phyloP scores from a whole-genome alignment of 1,140 invertebrate species.

The Brachystomella parvula region DNA sequence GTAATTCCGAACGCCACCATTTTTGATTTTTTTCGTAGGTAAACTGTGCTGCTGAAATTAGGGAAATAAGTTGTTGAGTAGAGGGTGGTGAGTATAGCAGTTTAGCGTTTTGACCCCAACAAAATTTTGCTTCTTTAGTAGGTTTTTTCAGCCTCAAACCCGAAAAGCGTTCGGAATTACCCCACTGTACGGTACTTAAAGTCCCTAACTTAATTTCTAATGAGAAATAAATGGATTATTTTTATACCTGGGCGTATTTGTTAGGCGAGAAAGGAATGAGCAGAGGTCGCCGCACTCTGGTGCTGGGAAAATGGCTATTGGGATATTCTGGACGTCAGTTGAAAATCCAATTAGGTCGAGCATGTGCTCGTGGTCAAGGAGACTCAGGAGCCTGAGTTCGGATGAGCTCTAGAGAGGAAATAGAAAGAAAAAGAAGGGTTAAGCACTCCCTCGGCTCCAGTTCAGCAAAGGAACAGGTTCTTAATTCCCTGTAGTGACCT shows the following conservation, averaged over 20 bases:
- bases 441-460: constrained; percentile 9
- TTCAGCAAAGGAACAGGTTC: background rate
- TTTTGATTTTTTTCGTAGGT: too few relatives aligned
- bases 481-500: constrained; percentile 8
- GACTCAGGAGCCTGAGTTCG: constrained; percentile 35
- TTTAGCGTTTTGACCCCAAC: too few relatives aligned
- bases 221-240: background rate
- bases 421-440: constrained; percentile 5
- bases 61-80: too few relatives aligned
- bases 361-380: constrained; percentile 36
- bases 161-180: too few relatives aligned
- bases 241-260: constrained; percentile 36
- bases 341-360: constrained; percentile 31
- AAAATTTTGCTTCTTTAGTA: too few relatives aligned
- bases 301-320: constrained; percentile 29
- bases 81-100: too few relatives aligned
- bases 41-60: too few relatives aligned
- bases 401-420: constrained; percentile 23
- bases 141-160: too few relatives aligned
- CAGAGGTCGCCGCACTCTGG: constrained; percentile 38
- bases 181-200: too few relatives aligned
- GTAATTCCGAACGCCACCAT: too few relatives aligned
- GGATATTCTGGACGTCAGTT: constrained; percentile 32
- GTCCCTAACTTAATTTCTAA: too few relatives aligned
- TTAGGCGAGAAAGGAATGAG: constrained; percentile 34